Conservation (phyloP, 2,113 vertebrate species). For the Telmatochromis brachygnathus region DNA sequence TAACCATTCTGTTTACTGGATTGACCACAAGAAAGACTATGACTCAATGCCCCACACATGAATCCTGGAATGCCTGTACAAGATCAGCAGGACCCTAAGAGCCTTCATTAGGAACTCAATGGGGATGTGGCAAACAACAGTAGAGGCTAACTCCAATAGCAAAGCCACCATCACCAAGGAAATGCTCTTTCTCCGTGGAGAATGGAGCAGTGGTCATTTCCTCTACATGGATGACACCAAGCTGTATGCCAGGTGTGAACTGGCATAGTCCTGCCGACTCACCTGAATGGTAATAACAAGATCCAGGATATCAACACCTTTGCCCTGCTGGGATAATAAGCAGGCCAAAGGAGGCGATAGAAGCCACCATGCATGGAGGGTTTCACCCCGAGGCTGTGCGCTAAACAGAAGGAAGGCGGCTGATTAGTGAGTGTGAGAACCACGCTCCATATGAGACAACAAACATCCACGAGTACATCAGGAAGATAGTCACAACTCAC, state of each 20-base stretch:
- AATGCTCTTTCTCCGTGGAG: background rate
- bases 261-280: background rate
- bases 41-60: background rate
- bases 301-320: background rate
- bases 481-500: background rate
- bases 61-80: background rate
- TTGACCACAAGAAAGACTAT: background rate
- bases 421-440: background rate
- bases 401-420: background rate
- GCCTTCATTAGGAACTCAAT: background rate
- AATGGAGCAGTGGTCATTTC: background rate
- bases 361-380: background rate
- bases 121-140: background rate
- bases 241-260: background rate
- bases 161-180: background rate
- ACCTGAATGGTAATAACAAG: background rate
- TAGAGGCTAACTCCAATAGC: background rate
- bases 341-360: background rate
- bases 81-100: background rate
- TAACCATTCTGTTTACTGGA: background rate
- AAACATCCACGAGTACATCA: background rate
- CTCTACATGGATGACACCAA: background rate
- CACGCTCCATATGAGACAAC: background rate
- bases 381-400: background rate
- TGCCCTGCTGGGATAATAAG: background rate